These are phyloP conservation scores for Aricia artaxerxes DNA, from an alignment of 2,888 invertebrate species.

Conservation along the genomic window DNA sequence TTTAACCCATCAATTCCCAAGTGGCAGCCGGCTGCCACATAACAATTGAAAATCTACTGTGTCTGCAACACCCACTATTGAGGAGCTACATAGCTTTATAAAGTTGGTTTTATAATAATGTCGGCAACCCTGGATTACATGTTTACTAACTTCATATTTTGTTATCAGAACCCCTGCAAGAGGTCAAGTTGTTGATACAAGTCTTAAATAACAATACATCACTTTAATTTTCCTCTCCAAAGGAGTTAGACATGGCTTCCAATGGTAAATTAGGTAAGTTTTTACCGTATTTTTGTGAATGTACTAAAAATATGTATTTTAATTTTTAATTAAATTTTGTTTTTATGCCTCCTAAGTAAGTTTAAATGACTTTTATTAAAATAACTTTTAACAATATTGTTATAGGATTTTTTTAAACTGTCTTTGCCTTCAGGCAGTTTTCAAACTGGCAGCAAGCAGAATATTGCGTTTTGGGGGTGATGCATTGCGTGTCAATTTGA, in stretches of 20 bases:
- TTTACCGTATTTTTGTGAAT: not conserved
- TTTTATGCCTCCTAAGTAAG: not conserved
- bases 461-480: too few relatives aligned
- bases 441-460: too few relatives aligned
- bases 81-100: not conserved
- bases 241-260: conserved; percentile 60
- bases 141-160: conserved; percentile 45
- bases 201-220: conserved; percentile 34
- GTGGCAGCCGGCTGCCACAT: too few relatives aligned
- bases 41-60: too few relatives aligned
- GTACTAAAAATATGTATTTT: not conserved
- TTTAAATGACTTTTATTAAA: not conserved
- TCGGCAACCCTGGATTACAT: conserved; percentile 37
- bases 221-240: conserved; percentile 35
- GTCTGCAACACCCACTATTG: too few relatives aligned
- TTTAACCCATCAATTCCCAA: too few relatives aligned
- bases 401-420: not conserved
- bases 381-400: too few relatives aligned
- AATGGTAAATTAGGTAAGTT: conserved; percentile 73
- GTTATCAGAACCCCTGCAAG: conserved; percentile 74
- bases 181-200: conserved; percentile 58
- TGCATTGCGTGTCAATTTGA: too few relatives aligned
- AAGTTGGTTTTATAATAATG: not conserved
- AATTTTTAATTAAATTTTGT: not conserved
- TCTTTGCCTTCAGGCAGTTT: too few relatives aligned